Evolutionary conservation across 2,888 invertebrate species (phyloP).

Genomic region (Caenorhabditis japonica): DNA sequence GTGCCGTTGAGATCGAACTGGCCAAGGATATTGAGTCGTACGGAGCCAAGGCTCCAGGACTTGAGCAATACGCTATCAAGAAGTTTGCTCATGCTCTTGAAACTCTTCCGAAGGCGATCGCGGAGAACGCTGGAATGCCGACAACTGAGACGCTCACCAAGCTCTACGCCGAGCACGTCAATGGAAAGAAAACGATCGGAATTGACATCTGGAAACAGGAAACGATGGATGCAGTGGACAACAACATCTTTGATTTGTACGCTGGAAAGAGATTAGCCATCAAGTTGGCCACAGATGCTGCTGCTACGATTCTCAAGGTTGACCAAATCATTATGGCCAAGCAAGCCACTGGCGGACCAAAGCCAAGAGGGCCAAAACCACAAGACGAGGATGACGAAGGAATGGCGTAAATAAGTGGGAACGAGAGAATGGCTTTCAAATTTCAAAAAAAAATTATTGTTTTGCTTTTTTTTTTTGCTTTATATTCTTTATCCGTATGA

Average conservation of each 20-base stretch:
- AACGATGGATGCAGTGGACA: conserved; percentile 83
- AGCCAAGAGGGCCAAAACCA: conserved; percentile 76
- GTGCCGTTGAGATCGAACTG: conserved; percentile 93
- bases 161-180: conserved; percentile 92
- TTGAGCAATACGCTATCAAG: conserved; percentile 96
- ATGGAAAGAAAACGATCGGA: conserved; percentile 87
- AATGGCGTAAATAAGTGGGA: conserved; percentile 75
- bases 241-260: conserved; percentile 88
- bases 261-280: conserved; percentile 90
- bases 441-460: conserved; percentile 1
- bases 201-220: conserved; percentile 83
- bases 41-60: conserved; percentile 90
- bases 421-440: not conserved
- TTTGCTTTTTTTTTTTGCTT: conserved; percentile 12
- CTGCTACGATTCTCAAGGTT: conserved; percentile 81
- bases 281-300: conserved; percentile 93
- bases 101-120: conserved; percentile 89
- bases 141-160: conserved; percentile 89
- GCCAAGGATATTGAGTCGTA: conserved; percentile 88
- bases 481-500: conserved; percentile 3
- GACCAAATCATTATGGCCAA: conserved; percentile 81
- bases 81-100: conserved; percentile 90
- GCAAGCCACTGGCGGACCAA: conserved; percentile 80
- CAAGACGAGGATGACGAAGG: conserved; percentile 79
- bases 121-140: conserved; percentile 93